Conservation (phyloP, 2,113 vertebrate genomes). For the Mohoua ochrocephala region DNA sequence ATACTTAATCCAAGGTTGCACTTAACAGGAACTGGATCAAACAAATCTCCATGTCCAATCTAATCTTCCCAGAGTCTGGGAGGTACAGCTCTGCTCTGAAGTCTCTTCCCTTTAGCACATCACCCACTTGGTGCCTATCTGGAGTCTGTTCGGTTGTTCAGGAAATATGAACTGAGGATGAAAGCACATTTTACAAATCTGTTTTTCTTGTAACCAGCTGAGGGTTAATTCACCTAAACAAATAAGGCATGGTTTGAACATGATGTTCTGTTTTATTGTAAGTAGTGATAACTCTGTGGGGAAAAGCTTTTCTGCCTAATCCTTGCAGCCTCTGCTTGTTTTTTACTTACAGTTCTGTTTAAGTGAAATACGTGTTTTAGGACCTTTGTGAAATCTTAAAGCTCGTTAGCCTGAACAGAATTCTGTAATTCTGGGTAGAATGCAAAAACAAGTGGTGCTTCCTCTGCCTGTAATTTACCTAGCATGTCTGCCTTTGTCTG, state of each 20-base stretch:
- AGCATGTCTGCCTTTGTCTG: neutral
- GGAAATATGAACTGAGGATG: neutral
- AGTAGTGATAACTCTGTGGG: neutral
- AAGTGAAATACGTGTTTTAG: neutral
- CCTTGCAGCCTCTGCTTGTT: neutral
- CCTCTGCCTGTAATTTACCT: neutral
- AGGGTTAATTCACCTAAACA: neutral
- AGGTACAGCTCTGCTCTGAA: neutral
- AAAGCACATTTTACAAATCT: neutral
- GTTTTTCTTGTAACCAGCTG: neutral
- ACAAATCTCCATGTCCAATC: fast-evolving
- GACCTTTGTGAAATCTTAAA: neutral
- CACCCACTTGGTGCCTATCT: neutral
- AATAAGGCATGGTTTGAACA: neutral
- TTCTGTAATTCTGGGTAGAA: neutral
- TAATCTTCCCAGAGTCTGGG: neutral
- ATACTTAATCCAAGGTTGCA: neutral
- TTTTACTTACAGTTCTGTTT: neutral
- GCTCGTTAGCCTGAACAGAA: neutral
- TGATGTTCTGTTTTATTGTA: neutral
- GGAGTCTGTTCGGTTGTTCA: neutral
- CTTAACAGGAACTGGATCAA: neutral
- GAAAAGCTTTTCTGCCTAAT: neutral
- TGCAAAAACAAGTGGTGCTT: neutral
- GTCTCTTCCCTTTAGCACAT: neutral